Percentiles rank a stretch among this genome's conserved stretches.
These are phyloP conservation scores for Dunckerocampus dactyliophorus DNA, from an alignment of 2,113 vertebrate species.

Conservation along the genomic window DNA sequence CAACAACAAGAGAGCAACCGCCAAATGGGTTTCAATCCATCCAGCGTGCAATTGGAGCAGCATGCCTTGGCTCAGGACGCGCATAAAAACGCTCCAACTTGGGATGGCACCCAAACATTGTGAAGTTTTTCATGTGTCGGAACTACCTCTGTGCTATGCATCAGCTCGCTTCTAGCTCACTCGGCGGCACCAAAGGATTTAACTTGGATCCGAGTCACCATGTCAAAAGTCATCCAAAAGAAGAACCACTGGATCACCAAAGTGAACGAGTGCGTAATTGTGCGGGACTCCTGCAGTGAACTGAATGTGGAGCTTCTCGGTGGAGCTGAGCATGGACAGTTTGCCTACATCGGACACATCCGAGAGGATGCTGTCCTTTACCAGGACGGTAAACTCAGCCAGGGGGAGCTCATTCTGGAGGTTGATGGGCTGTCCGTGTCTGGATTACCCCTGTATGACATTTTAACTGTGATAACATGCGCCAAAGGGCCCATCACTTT, in stretches of 20 bases:
- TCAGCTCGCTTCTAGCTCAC: slow-evolving; percentile 22
- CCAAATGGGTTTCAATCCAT: slow-evolving; percentile 33
- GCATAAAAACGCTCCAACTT: slow-evolving; percentile 33
- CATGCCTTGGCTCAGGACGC: slow-evolving; percentile 36
- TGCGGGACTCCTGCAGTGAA: slow-evolving; percentile 71
- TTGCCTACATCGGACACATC: slow-evolving; percentile 77
- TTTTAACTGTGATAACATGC: slow-evolving; percentile 78
- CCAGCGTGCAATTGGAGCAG: slow-evolving; percentile 6
- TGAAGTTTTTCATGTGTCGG: slow-evolving; percentile 49
- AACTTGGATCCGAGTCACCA: slow-evolving; percentile 58
- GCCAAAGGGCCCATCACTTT: slow-evolving; percentile 81
- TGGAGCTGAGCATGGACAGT: slow-evolving; percentile 89
- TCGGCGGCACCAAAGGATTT: slow-evolving; percentile 35
- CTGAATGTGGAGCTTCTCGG: slow-evolving; percentile 79
- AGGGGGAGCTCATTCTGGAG: slow-evolving; percentile 87
- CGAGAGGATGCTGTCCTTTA: slow-evolving; percentile 63
- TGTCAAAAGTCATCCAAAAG: slow-evolving; percentile 86
- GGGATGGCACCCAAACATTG: slow-evolving; percentile 28
- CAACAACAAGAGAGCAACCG: slow-evolving; percentile 37
- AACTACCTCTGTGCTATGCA: slow-evolving; percentile 36
- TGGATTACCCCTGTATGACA: slow-evolving; percentile 90
- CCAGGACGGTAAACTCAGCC: slow-evolving; percentile 70
- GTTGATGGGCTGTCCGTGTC: slow-evolving; percentile 88
- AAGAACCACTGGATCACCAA: slow-evolving; percentile 88
- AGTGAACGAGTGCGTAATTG: slow-evolving; percentile 78